Base-by-base conservation (phyloP, 2,888 invertebrate genomes). In the Augiades crinisus region DNA sequence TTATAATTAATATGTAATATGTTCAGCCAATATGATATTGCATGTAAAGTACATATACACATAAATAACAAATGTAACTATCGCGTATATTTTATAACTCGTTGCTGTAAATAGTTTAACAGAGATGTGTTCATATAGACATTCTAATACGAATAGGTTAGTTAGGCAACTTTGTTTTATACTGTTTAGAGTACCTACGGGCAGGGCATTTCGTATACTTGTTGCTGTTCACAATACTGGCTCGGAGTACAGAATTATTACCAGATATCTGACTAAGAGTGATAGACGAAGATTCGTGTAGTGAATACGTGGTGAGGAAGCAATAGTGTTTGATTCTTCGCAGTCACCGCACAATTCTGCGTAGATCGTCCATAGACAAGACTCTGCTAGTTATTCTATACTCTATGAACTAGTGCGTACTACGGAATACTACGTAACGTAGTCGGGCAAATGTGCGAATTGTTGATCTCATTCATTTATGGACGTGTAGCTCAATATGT, bases 381-480 rank as follows among this genome's bases (percentile, higher is more conserved):
- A n/a, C n/a, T n/a, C n/a, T n/a, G n/a, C n/a, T n/a, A n/a, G n/a
- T n/a, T n/a, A n/a, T n/a, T n/a, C n/a, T n/a, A n/a, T n/a, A n/a
- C n/a, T n/a, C n/a, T n/a, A n/a, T n/a, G n/a, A n/a, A n/a, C n/a
- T n/a, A n/a, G n/a, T n/a, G 65, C n/a, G 63, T 63, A 8, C 40
- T 21, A 47, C 67, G n/a, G n/a, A n/a, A 65, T 54, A 54, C 60
- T 62, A 58, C 53, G 34, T 27, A 43, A 34, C 24, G 61, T 64
- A 58, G 67, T 65, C 65, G 66, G 61, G 68, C 70, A 63, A 68
- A 65, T 67, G 78, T 77, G 85, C 77, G 83, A 80, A 78, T 81
- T 78, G 81, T 84, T 88, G 87, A 87, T 87, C 87, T 88, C 88
- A 87, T 83, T 83, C 82, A 81, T 84, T 81, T 81, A 84, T 77